phyloP scores from a whole-genome alignment of 2,113 vertebrate species.

The Cavia aperea region DNA sequence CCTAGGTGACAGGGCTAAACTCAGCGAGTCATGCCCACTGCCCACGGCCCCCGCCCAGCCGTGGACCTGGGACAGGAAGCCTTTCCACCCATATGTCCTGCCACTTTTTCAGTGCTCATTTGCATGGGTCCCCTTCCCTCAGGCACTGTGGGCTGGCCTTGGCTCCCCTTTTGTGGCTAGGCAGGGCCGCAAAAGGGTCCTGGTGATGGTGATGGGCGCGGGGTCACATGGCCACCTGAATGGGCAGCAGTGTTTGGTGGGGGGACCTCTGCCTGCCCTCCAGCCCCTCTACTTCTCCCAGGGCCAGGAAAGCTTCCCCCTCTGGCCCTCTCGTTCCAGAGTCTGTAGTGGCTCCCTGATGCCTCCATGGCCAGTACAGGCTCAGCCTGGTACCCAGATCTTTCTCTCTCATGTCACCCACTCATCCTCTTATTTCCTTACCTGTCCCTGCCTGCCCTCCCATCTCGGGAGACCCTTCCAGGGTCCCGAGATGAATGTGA shows the following conservation, averaged over 20 bases:
- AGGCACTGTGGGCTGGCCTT: neutral
- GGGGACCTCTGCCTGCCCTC: neutral
- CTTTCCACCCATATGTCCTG: neutral
- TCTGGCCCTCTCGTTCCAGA: fast-evolving
- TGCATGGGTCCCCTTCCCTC: neutral
- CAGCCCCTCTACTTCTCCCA: too few relatives aligned
- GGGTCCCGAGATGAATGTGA: neutral
- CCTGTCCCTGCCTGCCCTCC: neutral
- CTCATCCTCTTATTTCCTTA: neutral
- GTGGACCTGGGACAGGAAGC: constrained; percentile 30
- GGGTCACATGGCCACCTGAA: neutral
- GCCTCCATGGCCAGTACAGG: fast-evolving
- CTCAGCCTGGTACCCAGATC: neutral
- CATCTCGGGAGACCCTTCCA: neutral
- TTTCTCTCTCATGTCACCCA: neutral
- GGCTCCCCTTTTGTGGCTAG: neutral
- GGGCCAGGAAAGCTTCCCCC: neutral
- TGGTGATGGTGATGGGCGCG: neutral
- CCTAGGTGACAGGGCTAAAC: neutral
- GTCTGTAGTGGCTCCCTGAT: fast-evolving
- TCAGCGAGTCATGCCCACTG: neutral
- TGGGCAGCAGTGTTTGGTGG: neutral
- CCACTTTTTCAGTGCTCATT: constrained; percentile 43
- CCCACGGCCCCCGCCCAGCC: fast-evolving
- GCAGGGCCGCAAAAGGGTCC: constrained; percentile 17